Base-by-base conservation (phyloP, 37 sponge, comb jelly and placozoan genomes). In the Ephydatia muelleri region DNA sequence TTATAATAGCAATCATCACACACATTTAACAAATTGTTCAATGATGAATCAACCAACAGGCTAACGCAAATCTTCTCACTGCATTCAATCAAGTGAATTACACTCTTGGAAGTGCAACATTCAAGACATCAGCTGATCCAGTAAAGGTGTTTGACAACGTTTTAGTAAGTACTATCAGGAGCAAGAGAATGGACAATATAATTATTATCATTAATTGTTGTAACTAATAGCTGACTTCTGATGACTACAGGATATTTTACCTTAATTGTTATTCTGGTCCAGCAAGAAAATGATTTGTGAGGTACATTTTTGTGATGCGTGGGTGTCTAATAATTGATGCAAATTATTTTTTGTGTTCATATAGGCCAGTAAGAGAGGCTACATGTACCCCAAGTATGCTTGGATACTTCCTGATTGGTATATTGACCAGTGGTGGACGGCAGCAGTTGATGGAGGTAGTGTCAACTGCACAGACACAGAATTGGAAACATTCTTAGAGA, bases 361-460 rank as follows among this genome's bases (percentile, higher is more conserved):
- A 74, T 38, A 83, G 84, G 84, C 84, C 19, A 26, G 27, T 6
- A 83, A 65, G 23, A 21, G 67, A 34, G 36, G 30, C 4, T 29
- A 36, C 23, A 65, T 14, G 36, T 75, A 83, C 38, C 84, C 84
- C 26, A 64, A 68, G 8, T 83, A 75, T 83, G 84, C 67, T 35
- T 83, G 84, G 84, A 75, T 83, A 5, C 30, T 38, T 9, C 66
- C 34, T 32, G 84, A 27, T 22, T 75, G 65, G 75, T 83, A 74
- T 32, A 35, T 23, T 9, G 84, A 83, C 23, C 0, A 57, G 21
- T 83, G 84, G 84, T 83, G 84, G 84, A 75, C 84, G 21, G 2
- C 11, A 33, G 75, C 26, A 8, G 84, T 83, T 1, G 35, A 73
- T n/a, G 26, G 6, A 8, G 49, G 23, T 4, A 22, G 3, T 3